Evolutionary conservation across 2,888 invertebrate species (phyloP), one percentile per base, ranked within the genome.

Genomic region (Neria commutata): DNA sequence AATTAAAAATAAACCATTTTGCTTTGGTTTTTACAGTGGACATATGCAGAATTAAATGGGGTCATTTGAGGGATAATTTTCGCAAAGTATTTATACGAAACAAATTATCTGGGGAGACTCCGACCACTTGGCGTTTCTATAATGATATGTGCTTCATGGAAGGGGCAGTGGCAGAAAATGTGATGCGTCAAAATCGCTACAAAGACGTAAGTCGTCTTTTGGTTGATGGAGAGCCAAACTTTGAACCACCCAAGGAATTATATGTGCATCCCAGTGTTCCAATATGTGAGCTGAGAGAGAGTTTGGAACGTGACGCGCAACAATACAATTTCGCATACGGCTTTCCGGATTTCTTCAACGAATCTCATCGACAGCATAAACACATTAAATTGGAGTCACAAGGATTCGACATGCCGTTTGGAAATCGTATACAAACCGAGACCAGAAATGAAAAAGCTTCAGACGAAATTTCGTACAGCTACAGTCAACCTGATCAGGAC

Each of bases 91-190:
- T 75, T 52, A 75, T 75, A 60, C 67, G 75, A 14, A 75, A 75
- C 58, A 73, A 75, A 49, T 58, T 77, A 37, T 75, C 77, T 19
- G 70, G 72, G 54, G 75, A 76, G 54, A 63, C 73, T 24, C 75
- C 77, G 2, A 77, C 77, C 0, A 73, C 76, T 23, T 75, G 75
- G 75, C 70, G 77, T 16, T 75, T 75, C 56, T 75, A 75, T 58
- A 75, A 75, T 48, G 75, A 75, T 16, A 75, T 75, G 75, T 67
- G 76, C 1, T 75, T 75, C 49, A 75, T 75, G 75, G 75, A 75
- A 63, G 64, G 71, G 14, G 68, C 76, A 2, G 77, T 75, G 1
- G 73, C 75, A 24, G 75, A 76, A 61, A 75, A 75, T 54, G 75
- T 75, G 1, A 61, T 76, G 63, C 62, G 73, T 4, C 75, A 76